Evolutionary conservation across 2,797 vertebrate genomes (phyloP).

Genomic region (Sparus aurata): DNA sequence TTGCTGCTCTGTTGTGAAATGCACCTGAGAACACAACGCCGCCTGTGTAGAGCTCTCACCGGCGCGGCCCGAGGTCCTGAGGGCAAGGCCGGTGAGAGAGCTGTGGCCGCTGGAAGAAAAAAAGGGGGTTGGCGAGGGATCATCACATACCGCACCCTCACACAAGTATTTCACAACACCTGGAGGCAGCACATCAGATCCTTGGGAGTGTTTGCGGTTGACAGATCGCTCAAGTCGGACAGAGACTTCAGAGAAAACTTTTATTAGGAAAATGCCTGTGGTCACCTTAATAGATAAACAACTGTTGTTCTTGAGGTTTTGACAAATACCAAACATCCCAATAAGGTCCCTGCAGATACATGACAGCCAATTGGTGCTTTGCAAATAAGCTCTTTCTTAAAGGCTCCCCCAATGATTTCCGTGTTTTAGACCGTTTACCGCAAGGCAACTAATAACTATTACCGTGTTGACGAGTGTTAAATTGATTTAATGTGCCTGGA

Average conservation of each 20-base stretch:
- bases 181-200: conserved; percentile 74
- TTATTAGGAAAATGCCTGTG: neutral
- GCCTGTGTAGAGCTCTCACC: conserved; percentile 62
- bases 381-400: neutral
- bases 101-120: conserved; percentile 22
- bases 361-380: neutral
- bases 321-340: neutral
- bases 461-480: neutral
- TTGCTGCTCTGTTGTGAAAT: conserved; percentile 80
- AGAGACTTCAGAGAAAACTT: conserved; percentile 24
- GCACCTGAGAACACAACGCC: conserved; percentile 71
- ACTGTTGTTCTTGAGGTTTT: neutral
- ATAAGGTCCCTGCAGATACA: neutral
- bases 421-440: neutral
- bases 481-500: neutral
- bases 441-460: neutral
- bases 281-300: neutral
- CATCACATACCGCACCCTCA: conserved; percentile 79
- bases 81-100: too few relatives aligned
- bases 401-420: neutral
- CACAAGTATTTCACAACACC: conserved; percentile 88
- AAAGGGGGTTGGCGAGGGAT: conserved; percentile 60
- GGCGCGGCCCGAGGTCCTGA: conserved; percentile 11
- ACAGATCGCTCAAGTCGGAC: conserved; percentile 38
- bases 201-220: conserved; percentile 50